These are phyloP conservation scores for Saimiri boliviensis DNA, from an alignment of 2,113 vertebrate species.

Conservation along the genomic window DNA sequence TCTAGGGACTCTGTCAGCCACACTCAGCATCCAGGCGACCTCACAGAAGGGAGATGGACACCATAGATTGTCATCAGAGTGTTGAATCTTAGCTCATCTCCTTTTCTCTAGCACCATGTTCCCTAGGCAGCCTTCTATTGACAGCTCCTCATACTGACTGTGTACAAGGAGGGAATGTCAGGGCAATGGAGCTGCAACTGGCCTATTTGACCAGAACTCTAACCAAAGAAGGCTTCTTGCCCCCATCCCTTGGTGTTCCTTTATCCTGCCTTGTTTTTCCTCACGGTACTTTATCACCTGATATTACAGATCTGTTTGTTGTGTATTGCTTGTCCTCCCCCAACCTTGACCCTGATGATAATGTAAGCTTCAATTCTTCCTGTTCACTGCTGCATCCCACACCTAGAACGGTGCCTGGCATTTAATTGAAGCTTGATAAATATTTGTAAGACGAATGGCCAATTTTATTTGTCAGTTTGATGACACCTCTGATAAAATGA, in stretches of 20 bases:
- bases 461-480: neutral
- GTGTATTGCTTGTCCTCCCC: neutral
- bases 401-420: neutral
- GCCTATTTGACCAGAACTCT: neutral
- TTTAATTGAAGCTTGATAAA: neutral
- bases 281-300: neutral
- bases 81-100: neutral
- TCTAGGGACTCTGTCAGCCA: neutral
- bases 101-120: neutral
- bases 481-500: neutral
- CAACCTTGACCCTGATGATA: accelerated
- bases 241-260: neutral
- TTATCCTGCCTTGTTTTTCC: neutral
- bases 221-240: neutral
- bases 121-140: neutral
- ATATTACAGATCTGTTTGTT: neutral
- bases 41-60: neutral
- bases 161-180: neutral
- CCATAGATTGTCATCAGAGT: neutral
- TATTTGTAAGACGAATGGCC: neutral
- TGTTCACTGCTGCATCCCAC: neutral
- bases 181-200: neutral
- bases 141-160: neutral
- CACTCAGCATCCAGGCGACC: too few species aligned
- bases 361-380: neutral